A percentile compares a stretch with the other conserved stretches of the same genome.
Conservation (phyloP, 2,797 vertebrate genomes). For the Heterohyrax brucei region DNA sequence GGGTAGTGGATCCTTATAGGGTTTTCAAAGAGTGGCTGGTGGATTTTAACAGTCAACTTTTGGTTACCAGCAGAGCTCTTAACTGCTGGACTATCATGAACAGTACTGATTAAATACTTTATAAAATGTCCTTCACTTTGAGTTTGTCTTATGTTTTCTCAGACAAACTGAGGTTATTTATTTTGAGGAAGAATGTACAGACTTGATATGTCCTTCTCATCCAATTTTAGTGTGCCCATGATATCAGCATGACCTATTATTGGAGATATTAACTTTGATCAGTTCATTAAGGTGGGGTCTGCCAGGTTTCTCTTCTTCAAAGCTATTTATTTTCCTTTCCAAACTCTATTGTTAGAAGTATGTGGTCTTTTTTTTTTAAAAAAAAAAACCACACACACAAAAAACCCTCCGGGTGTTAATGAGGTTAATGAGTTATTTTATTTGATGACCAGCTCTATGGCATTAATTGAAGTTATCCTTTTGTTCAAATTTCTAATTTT, state of each 20-base stretch:
- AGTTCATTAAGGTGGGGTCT: background rate
- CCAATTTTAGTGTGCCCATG: background rate
- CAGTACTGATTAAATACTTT: too few relatives aligned
- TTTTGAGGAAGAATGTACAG: background rate
- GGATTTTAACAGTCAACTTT: too few relatives aligned
- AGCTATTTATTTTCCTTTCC: background rate
- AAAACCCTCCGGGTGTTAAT: too few relatives aligned
- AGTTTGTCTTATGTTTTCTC: slow-evolving; percentile 10
- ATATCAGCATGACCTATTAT: background rate
- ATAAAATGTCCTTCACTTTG: background rate
- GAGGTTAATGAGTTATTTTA: slow-evolving; percentile 31
- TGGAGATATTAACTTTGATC: background rate
- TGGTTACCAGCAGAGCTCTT: too few relatives aligned
- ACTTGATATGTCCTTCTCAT: background rate
- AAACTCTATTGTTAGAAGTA: background rate
- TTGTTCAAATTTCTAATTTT: slow-evolving; percentile 60
- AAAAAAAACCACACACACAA: too few relatives aligned
- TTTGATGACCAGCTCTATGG: slow-evolving; percentile 52
- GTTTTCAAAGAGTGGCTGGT: too few relatives aligned
- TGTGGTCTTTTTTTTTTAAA: background rate
- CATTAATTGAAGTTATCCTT: background rate
- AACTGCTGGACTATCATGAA: too few relatives aligned
- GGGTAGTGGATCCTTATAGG: too few relatives aligned
- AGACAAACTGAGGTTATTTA: background rate
- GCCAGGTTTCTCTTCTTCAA: background rate